A percentile compares a stretch with the other conserved stretches of the same genome.
These are phyloP conservation scores for Anoplopoma fimbria DNA, from an alignment of 2,113 vertebrate species.

Conservation along the genomic window DNA sequence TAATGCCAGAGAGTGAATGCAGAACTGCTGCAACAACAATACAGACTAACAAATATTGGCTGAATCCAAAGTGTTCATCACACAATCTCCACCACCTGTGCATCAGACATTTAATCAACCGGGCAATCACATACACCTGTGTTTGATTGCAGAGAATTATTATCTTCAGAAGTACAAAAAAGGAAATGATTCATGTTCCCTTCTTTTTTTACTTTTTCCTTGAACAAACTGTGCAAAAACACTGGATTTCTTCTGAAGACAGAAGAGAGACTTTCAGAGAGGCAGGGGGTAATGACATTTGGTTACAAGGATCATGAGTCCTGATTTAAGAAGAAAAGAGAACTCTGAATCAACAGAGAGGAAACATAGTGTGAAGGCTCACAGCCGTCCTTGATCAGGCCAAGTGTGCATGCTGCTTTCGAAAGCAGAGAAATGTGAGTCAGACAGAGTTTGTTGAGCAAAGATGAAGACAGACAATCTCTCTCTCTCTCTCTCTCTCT, in stretches of 20 bases:
- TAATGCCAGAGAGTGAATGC: neutral
- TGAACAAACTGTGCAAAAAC: neutral
- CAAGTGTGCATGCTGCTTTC: neutral
- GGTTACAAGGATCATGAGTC: neutral
- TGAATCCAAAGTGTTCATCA: neutral
- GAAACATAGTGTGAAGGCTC: neutral
- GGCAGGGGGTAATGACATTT: neutral
- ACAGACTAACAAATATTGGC: neutral
- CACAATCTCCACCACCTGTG: neutral
- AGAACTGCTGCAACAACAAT: neutral
- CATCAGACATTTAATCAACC: neutral
- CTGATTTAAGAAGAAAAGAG: neutral
- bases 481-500: neutral
- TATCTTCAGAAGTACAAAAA: neutral
- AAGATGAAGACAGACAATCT: slow-evolving; percentile 10
- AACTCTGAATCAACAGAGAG: neutral
- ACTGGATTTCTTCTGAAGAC: neutral
- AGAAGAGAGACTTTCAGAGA: neutral
- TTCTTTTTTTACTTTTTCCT: neutral
- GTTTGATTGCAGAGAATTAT: neutral
- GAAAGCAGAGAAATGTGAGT: slow-evolving; percentile 8
- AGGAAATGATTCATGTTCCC: neutral
- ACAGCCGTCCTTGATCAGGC: neutral
- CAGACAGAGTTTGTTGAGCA: slow-evolving; percentile 3
- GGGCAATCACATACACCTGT: neutral